Evolutionary conservation across 2,797 vertebrate species (phyloP).

Genomic region (Craterocephalus amniculus): DNA sequence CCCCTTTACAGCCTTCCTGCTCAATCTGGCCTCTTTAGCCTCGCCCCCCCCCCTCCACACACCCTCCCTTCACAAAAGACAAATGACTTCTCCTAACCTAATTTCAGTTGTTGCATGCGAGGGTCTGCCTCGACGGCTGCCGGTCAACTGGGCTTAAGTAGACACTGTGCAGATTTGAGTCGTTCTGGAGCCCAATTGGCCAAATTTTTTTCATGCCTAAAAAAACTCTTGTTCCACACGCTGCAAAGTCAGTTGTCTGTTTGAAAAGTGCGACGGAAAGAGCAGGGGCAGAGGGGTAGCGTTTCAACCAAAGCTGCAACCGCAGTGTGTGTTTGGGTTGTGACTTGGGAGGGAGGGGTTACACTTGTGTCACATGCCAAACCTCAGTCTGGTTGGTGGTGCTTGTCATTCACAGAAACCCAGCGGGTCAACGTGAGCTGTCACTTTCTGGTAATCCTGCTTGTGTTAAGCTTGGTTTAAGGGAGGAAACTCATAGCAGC

Average conservation of each 20-base stretch:
- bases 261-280: slow-evolving; percentile 62
- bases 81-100: slow-evolving; percentile 74
- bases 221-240: slow-evolving; percentile 39
- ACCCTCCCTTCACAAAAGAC: slow-evolving; percentile 50
- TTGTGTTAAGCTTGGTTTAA: slow-evolving; percentile 48
- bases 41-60: slow-evolving; percentile 1
- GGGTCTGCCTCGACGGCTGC: slow-evolving; percentile 64
- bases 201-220: slow-evolving; percentile 20
- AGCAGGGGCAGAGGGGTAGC: slow-evolving; percentile 60
- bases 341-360: slow-evolving; percentile 46
- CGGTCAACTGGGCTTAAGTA: slow-evolving; percentile 56
- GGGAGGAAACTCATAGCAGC: slow-evolving; percentile 43
- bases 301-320: slow-evolving; percentile 59
- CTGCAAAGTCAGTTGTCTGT: slow-evolving; percentile 65
- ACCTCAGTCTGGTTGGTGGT: slow-evolving; percentile 37
- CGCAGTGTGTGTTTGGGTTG: slow-evolving; percentile 35
- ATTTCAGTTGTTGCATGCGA: slow-evolving; percentile 68
- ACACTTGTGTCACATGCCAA: slow-evolving; percentile 62
- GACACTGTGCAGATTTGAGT: slow-evolving; percentile 64
- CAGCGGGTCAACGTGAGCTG: slow-evolving; percentile 14
- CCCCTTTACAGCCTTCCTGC: slow-evolving; percentile 75
- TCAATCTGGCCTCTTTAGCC: slow-evolving; percentile 70
- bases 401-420: slow-evolving; percentile 60
- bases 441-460: slow-evolving; percentile 27
- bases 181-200: slow-evolving; percentile 37